Conservation (phyloP, 2,888 invertebrate genomes). For the Monochamus alternatus region DNA sequence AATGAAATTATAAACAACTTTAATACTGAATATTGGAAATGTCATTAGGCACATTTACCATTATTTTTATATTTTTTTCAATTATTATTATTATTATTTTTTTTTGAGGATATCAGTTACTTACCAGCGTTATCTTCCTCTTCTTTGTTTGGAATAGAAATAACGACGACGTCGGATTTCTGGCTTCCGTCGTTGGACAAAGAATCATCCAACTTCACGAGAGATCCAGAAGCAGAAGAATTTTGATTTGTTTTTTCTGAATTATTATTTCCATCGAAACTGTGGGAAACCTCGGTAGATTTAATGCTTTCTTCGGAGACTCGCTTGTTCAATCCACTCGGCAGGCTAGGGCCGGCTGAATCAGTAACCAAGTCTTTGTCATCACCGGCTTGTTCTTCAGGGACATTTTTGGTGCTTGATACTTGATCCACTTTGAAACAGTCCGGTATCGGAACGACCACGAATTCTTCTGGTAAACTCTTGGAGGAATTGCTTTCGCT, state of each 20-base stretch:
- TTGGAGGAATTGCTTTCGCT: constrained; percentile 58
- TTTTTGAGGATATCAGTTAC: background rate
- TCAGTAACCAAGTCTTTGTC: background rate
- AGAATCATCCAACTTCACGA: constrained; percentile 46
- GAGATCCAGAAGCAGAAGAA: constrained; percentile 40
- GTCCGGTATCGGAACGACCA: constrained; percentile 62
- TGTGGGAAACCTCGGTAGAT: constrained; percentile 23
- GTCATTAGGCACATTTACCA: too few species aligned
- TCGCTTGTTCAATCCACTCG: background rate
- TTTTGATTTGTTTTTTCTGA: constrained; percentile 49
- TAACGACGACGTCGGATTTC: constrained; percentile 58
- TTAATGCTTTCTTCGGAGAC: background rate
- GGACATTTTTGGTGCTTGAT: background rate
- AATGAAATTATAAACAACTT: too few species aligned
- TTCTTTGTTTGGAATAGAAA: constrained; percentile 53
- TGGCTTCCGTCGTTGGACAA: constrained; percentile 45
- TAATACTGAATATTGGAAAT: too few species aligned
- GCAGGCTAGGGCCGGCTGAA: background rate
- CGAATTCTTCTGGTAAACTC: constrained; percentile 61
- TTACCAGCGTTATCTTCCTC: constrained; percentile 54
- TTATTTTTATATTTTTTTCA: too few species aligned
- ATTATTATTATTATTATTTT: too few species aligned
- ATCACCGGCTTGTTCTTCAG: background rate
- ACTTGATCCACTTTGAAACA: constrained; percentile 54
- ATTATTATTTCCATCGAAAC: constrained; percentile 59